Percentiles rank a stretch among this genome's conserved stretches.
These are phyloP conservation scores for Boloria euphrosyne DNA, from an alignment of 2,888 invertebrate genomes.

Conservation along the genomic window DNA sequence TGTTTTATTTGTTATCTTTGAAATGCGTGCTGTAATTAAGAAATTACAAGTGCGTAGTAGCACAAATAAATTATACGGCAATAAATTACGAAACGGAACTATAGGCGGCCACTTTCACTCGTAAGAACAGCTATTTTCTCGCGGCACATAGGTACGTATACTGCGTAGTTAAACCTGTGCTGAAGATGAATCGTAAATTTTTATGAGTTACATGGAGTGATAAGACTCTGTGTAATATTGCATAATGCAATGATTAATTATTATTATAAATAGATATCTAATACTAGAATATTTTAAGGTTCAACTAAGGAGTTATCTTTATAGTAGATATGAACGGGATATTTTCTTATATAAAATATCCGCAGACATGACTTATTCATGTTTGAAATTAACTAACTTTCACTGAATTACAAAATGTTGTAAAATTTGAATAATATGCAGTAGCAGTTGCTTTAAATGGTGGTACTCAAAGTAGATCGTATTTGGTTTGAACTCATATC, in stretches of 20 bases:
- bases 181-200: slow-evolving; percentile 63
- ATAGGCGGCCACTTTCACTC: slow-evolving; percentile 74
- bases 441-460: slow-evolving; percentile 38
- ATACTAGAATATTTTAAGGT: too few species aligned
- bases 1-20: slow-evolving; percentile 13
- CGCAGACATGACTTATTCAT: too few species aligned
- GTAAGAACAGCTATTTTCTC: slow-evolving; percentile 68
- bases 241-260: slow-evolving; percentile 46
- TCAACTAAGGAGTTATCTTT: too few species aligned
- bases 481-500: slow-evolving; percentile 66
- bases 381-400: background rate
- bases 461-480: slow-evolving; percentile 41
- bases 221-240: slow-evolving; percentile 48
- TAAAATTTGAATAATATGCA: slow-evolving; percentile 23
- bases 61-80: slow-evolving; percentile 51
- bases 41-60: slow-evolving; percentile 42
- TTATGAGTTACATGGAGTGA: slow-evolving; percentile 53
- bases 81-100: slow-evolving; percentile 73
- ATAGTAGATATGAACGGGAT: too few species aligned
- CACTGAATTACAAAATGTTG: slow-evolving; percentile 6
- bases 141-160: slow-evolving; percentile 49
- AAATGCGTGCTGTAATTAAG: slow-evolving; percentile 32
- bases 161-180: slow-evolving; percentile 49
- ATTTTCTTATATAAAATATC: too few species aligned
- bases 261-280: background rate